These are phyloP conservation scores for Strix uralensis DNA, from an alignment of 2,113 vertebrate genomes.

Conservation along the genomic window DNA sequence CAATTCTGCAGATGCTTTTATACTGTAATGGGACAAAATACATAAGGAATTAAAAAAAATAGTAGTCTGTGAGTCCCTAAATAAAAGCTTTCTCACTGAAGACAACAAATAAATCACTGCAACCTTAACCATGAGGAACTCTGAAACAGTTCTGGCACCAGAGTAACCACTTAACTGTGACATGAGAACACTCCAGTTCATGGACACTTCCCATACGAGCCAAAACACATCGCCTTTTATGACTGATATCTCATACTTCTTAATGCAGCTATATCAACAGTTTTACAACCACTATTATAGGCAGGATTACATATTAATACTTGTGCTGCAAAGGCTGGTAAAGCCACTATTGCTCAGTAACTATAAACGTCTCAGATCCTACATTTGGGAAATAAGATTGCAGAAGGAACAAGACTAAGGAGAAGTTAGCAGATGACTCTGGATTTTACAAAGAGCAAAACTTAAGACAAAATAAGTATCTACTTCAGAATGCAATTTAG, in stretches of 20 bases:
- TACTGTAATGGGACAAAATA: neutral
- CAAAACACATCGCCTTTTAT: neutral
- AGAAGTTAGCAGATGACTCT: neutral
- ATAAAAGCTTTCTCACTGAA: neutral
- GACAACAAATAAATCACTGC: neutral
- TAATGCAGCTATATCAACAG: neutral
- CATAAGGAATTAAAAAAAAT: neutral
- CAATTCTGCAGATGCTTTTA: neutral
- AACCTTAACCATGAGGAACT: neutral
- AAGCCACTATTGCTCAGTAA: neutral
- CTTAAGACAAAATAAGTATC: neutral
- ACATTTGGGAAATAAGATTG: neutral
- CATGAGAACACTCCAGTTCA: neutral
- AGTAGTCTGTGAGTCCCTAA: neutral
- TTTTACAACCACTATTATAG: neutral
- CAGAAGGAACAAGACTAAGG: neutral
- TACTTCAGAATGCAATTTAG: neutral
- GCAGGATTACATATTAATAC: neutral
- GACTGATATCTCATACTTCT: neutral
- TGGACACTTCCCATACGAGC: neutral
- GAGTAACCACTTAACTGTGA: neutral
- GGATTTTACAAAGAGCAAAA: neutral
- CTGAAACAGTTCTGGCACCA: neutral
- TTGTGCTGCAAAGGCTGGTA: neutral
- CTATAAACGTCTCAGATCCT: neutral